Evolutionary conservation across 2,888 invertebrate genomes (phyloP), one percentile per base, ranked within the genome.

Genomic region (Ophion obscuratus): DNA sequence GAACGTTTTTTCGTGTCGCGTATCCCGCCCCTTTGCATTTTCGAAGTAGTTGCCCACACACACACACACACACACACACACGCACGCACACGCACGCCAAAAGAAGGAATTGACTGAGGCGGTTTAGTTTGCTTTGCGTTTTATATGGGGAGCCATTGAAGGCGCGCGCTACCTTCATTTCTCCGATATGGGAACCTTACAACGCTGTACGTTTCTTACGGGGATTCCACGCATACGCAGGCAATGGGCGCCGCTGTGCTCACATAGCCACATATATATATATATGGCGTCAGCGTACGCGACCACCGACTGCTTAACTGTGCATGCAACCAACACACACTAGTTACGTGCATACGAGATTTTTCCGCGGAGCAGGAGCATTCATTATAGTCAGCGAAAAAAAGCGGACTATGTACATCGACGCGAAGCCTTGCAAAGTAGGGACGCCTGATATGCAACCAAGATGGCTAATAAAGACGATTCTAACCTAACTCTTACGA

Each of bases 221-320:
- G 77, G 81, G 78, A 53, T 66, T 66, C 67, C 70, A 74, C 31
- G 4, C 31, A 73, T 68, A 73, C 81, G 83, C 81, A 78, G 11
- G 83, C 86, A 80, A 85, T 76, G 76, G 77, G 73, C 75, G 79
- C 75, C 64, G 70, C 75, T 62, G 36, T 75, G 74, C 53, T 70
- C 74, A 68, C 20, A 74, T 40, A 53, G 53, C 68, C 68, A n/a
- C n/a, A 57, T n/a, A 11, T 59, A 74, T 44, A 64, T n/a, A 31
- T 47, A 44, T n/a, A 1, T 17, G 7, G 66, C 57, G 20, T 20
- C 57, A 57, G 66, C 57, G 14, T 17, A 64, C 59, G 31, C 57
- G 31, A n/a, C 47, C 47, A 47, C 47, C 14, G 47, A 11, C 44
- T 44, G 44, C 11, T 14, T 47, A 14, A 9, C 47, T 47, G 47